Evolutionary conservation across 2,797 vertebrate species (phyloP).

Genomic region (Phataginus tricuspis): DNA sequence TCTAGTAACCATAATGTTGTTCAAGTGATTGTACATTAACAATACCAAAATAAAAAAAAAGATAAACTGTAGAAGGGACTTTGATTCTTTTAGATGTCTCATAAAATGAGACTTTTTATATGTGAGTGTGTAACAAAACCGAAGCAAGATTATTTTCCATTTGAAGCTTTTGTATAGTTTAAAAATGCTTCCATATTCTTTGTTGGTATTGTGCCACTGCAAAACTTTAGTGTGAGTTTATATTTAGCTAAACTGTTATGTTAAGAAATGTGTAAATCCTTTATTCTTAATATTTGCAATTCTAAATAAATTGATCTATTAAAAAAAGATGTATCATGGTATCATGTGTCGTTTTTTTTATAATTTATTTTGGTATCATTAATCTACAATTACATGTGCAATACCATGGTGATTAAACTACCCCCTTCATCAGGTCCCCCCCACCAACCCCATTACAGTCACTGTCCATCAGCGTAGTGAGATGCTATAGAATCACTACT

Average conservation of each 20-base stretch:
- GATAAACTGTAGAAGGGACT: conserved; percentile 86
- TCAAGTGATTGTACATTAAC: too few relatives aligned
- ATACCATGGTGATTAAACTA: too few relatives aligned
- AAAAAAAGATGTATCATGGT: too few relatives aligned
- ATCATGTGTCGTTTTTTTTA: too few relatives aligned
- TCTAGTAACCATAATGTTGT: too few relatives aligned
- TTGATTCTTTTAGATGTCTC: conserved; percentile 87
- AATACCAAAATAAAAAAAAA: too few relatives aligned
- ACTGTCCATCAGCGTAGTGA: too few relatives aligned
- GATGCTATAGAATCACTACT: too few relatives aligned
- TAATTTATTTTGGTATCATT: too few relatives aligned
- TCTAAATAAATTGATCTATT: conserved; percentile 87
- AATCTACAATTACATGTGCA: too few relatives aligned
- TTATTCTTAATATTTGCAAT: conserved; percentile 89
- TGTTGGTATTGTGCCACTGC: conserved; percentile 87
- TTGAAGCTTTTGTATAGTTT: conserved; percentile 90
- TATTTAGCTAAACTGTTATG: conserved; percentile 89
- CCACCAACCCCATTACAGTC: too few relatives aligned
- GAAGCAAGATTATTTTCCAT: conserved; percentile 91
- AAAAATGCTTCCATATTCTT: conserved; percentile 88
- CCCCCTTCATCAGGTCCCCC: too few relatives aligned
- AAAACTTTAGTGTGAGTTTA: conserved; percentile 88
- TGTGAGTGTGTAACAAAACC: conserved; percentile 89
- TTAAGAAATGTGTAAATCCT: conserved; percentile 89
- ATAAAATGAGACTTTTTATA: conserved; percentile 93